A percentile compares a stretch with the other conserved stretches of the same genome.
Conservation (phyloP, 2,888 invertebrate species). For the Drosophila dives region DNA sequence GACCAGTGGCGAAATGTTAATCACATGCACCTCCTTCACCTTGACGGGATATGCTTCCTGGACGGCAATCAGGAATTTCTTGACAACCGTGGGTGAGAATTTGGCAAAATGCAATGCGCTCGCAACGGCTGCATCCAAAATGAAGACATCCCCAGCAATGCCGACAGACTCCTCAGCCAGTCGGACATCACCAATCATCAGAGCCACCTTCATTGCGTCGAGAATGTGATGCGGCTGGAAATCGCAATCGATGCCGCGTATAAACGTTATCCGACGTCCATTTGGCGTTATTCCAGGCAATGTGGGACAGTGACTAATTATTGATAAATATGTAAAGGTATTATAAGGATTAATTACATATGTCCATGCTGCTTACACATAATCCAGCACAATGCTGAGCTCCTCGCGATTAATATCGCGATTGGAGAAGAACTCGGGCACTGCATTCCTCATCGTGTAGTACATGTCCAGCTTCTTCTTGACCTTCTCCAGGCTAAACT, state of each 20-base stretch:
- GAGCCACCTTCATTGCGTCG: slow-evolving; percentile 92
- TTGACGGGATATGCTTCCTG: slow-evolving; percentile 96
- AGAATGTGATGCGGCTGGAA: slow-evolving; percentile 89
- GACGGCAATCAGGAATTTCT: slow-evolving; percentile 94
- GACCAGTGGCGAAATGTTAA: slow-evolving; percentile 93
- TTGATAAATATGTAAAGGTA: neutral
- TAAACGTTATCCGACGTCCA: slow-evolving; percentile 91
- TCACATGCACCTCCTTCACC: slow-evolving; percentile 93
- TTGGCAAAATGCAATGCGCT: slow-evolving; percentile 93
- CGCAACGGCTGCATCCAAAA: slow-evolving; percentile 92
- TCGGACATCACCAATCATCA: slow-evolving; percentile 94
- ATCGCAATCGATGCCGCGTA: slow-evolving; percentile 90
- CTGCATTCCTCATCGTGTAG: slow-evolving; percentile 93
- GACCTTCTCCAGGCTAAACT: slow-evolving; percentile 94
- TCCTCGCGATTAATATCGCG: slow-evolving; percentile 91
- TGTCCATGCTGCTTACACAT: slow-evolving; percentile 87
- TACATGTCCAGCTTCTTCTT: slow-evolving; percentile 95
- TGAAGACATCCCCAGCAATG: slow-evolving; percentile 93
- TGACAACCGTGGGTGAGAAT: slow-evolving; percentile 92
- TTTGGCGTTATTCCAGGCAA: slow-evolving; percentile 92
- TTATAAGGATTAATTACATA: neutral
- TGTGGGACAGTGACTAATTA: slow-evolving; percentile 90
- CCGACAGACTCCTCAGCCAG: slow-evolving; percentile 91
- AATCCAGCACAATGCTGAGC: slow-evolving; percentile 88
- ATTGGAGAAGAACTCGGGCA: slow-evolving; percentile 92